Evolutionary conservation across 2,113 vertebrate genomes (phyloP), one percentile per base, ranked within the genome.

Genomic region (Trogon surrucura): DNA sequence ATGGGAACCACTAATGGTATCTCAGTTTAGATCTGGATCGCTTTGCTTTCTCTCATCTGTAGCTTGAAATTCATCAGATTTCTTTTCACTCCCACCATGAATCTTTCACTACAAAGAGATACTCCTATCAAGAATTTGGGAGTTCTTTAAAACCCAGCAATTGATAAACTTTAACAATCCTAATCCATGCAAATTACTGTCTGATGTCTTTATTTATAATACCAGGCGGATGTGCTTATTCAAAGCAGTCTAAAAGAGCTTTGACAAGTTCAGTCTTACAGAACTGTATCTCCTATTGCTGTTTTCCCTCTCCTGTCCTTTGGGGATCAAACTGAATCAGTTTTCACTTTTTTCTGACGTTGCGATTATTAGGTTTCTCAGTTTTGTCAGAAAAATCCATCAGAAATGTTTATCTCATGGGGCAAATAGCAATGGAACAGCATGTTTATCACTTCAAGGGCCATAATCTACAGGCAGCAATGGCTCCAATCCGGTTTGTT

Each of bases 71-170:
- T 98, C 97, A 98, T 98, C 97, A 83, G 97, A 96, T 98, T 98
- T 97, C 95, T 97, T 97, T 98, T 97, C 93, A 96, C 96, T 98
- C 98, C 98, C 95, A 92, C 98, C 97, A 98, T 98, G 97, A 98
- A 98, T 98, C 98, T 98, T 98, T 98, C 98, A 98, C 98, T 98
- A 98, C 98, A 98, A 98, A 98, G 98, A 97, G 97, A 97, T 90
- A 92, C 95, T 97, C 97, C 89, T 97, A 97, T 96, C 96, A 98
- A 97, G 98, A 98, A 97, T 98, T 98, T 97, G 97, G 98, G 98
- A 98, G 98, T 98, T 97, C 98, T 98, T 98, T 97, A 97, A 98
- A 98, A 97, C 93, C 93, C 93, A 95, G 96, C 97, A 97, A 98
- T 95, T 98, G 98, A 98, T 98, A 97, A 98, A 98, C 44, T 89